Evolutionary conservation across 2,888 invertebrate species (phyloP).

Genomic region (Chirona hameri): DNA sequence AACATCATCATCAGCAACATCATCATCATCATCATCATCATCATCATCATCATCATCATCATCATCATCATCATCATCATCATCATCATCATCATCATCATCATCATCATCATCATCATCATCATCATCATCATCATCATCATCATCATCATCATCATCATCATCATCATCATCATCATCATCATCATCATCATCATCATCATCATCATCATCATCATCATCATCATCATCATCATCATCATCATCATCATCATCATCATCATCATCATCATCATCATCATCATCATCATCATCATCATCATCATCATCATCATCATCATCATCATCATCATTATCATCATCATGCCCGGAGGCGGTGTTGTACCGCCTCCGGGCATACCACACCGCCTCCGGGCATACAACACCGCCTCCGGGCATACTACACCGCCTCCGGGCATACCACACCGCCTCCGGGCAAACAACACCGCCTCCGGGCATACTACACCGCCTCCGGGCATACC

Average conservation of each 20-base stretch:
- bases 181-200: slow-evolving; percentile 22
- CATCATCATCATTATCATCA: slow-evolving; percentile 22
- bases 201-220: slow-evolving; percentile 6
- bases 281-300: neutral
- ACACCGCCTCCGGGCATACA: too few relatives aligned
- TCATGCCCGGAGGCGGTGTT: neutral
- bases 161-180: slow-evolving; percentile 3
- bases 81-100: slow-evolving; percentile 22
- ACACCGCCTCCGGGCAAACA: too few relatives aligned
- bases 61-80: slow-evolving; percentile 9
- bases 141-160: slow-evolving; percentile 22
- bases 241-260: neutral
- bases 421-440: too few relatives aligned
- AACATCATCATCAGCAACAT: too few relatives aligned
- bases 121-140: slow-evolving; percentile 22
- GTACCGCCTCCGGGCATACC: too few relatives aligned
- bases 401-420: too few relatives aligned
- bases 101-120: slow-evolving; percentile 22
- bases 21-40: neutral
- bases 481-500: too few relatives aligned
- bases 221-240: slow-evolving; percentile 22
- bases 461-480: too few relatives aligned
- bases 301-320: slow-evolving; percentile 22
- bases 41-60: neutral
- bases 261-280: neutral